Evolutionary conservation across 1,140 invertebrate genomes (phyloP).

Genomic region (Aporrectodea caliginosa): DNA sequence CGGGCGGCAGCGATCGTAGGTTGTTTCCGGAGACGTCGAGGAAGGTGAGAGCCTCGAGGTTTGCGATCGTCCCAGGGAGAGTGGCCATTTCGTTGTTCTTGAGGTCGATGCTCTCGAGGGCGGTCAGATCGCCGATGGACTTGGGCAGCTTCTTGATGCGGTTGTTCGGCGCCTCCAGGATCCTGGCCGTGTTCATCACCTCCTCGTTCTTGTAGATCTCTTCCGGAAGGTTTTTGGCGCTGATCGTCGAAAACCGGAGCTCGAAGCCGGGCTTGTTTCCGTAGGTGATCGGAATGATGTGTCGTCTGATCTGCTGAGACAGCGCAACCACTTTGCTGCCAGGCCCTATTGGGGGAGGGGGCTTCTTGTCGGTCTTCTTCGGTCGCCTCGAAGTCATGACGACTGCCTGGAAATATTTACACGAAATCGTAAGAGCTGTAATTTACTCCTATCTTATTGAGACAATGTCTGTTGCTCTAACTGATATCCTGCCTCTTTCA

Average conservation of each 20-base stretch:
- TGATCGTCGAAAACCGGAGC: conserved; percentile 24
- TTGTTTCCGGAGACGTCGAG: conserved; percentile 49
- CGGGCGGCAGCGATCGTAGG: conserved; percentile 46
- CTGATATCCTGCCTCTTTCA: too few relatives aligned
- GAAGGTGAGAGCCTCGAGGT: conserved; percentile 40
- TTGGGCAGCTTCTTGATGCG: conserved; percentile 48
- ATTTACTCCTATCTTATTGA: too few relatives aligned
- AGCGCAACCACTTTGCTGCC: conserved; percentile 49
- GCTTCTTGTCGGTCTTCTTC: conserved; percentile 46
- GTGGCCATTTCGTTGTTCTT: conserved; percentile 41
- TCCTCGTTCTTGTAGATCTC: conserved; percentile 53
- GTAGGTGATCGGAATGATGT: conserved; percentile 37
- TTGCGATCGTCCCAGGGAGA: conserved; percentile 44
- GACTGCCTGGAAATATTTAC: too few relatives aligned
- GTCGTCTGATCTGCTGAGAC: conserved; percentile 40
- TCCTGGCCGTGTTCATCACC: conserved; percentile 38
- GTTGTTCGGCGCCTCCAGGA: conserved; percentile 44
- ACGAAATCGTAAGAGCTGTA: too few relatives aligned
- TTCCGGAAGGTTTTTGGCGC: conserved; percentile 40
- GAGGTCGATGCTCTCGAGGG: conserved; percentile 40
- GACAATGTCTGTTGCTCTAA: too few relatives aligned
- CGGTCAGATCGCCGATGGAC: conserved; percentile 41
- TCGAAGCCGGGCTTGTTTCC: conserved; percentile 27
- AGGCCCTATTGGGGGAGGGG: conserved; percentile 44
- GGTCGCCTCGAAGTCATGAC: neutral